These are phyloP conservation scores for Timema cristinae DNA, from an alignment of 2,888 invertebrate species.

Conservation along the genomic window DNA sequence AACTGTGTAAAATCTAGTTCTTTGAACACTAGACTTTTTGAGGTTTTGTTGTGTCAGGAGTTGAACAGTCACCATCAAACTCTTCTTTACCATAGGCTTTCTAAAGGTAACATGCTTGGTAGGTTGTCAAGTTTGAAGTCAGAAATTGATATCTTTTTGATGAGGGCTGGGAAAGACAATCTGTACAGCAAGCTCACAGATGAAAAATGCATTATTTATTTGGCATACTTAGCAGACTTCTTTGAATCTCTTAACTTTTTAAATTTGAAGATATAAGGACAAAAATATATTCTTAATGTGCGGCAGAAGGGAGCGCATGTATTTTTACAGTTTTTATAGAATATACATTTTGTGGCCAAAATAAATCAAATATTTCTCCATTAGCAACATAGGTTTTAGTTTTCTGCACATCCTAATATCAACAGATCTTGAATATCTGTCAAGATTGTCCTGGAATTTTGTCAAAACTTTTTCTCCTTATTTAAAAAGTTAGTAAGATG, in stretches of 20 bases:
- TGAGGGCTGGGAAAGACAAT: neutral
- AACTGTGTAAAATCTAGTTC: conserved; percentile 11
- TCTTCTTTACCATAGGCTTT: neutral
- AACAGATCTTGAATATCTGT: no score
- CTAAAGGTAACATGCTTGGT: neutral
- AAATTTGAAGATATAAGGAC: neutral
- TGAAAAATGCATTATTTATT: neutral
- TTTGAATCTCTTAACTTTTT: neutral
- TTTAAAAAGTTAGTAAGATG: no score
- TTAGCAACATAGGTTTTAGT: no score
- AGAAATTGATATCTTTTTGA: neutral
- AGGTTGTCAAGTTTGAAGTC: neutral
- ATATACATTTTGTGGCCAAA: no score
- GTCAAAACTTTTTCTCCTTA: no score
- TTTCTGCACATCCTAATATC: no score
- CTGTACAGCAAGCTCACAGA: neutral
- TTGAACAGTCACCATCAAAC: no score
- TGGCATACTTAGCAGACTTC: conserved; percentile 5
- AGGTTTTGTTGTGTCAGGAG: no score
- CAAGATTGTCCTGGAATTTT: no score
- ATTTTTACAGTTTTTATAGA: no score
- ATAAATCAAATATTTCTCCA: no score
- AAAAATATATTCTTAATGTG: neutral
- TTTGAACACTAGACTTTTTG: neutral
- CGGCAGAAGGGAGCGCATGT: no score